These are phyloP conservation scores for Coelopa frigida DNA, from an alignment of 1,140 invertebrate species.

Conservation along the genomic window DNA sequence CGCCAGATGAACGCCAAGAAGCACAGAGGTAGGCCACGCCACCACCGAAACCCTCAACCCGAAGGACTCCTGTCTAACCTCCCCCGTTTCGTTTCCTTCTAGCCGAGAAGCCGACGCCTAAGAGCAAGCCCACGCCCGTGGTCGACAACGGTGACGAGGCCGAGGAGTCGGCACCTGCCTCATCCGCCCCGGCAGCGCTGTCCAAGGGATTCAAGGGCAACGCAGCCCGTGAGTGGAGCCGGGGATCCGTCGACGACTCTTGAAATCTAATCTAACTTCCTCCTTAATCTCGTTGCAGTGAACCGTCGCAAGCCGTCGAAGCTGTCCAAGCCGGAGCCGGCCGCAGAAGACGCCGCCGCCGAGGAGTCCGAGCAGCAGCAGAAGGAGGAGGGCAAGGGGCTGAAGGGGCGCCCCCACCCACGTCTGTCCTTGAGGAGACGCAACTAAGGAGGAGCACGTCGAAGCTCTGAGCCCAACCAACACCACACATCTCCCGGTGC, in stretches of 20 bases:
- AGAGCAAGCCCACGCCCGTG: slow-evolving; percentile 1
- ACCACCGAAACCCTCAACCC: slow-evolving; percentile 11
- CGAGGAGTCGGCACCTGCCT: slow-evolving; percentile 18
- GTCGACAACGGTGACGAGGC: slow-evolving; percentile 20
- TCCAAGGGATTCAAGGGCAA: slow-evolving; percentile 35
- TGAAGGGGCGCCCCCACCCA: slow-evolving; percentile 28
- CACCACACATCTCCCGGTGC: too few relatives aligned
- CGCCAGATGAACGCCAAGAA: slow-evolving; percentile 49
- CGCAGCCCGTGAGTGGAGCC: slow-evolving; percentile 35
- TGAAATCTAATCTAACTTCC: not conserved
- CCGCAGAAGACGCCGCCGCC: slow-evolving; percentile 28
- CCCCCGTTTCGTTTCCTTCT: not conserved
- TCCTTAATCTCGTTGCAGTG: slow-evolving; percentile 16
- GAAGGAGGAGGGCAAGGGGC: slow-evolving; percentile 34
- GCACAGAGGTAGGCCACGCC: slow-evolving; percentile 42
- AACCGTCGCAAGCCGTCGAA: slow-evolving; percentile 36
- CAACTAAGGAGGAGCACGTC: too few relatives aligned
- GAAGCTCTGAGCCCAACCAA: too few relatives aligned
- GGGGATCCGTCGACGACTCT: too few relatives aligned
- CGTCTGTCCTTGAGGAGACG: slow-evolving; percentile 38
- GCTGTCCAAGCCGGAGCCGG: slow-evolving; percentile 29
- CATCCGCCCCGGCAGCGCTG: slow-evolving; percentile 22
- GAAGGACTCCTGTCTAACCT: not conserved
- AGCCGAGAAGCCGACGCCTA: slow-evolving; percentile 14
- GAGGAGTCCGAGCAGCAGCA: slow-evolving; percentile 38